Percentiles rank a stretch among this genome's conserved stretches.
Conservation (phyloP, 2,113 vertebrate species). For the Strix uralensis region DNA sequence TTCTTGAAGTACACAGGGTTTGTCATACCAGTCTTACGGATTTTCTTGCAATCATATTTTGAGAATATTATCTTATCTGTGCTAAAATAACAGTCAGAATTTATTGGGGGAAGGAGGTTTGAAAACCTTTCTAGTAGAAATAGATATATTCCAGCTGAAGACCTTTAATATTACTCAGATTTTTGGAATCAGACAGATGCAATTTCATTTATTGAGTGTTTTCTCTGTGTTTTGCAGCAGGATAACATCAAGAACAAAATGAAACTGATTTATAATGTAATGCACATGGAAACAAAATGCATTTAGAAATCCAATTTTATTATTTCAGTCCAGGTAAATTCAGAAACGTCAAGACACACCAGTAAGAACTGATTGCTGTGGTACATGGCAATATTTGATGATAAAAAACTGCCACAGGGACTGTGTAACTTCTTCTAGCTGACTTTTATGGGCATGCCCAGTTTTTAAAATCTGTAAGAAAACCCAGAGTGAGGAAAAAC, state of each 20-base stretch:
- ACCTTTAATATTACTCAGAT: background rate
- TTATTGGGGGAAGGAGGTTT: background rate
- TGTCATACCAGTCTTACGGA: background rate
- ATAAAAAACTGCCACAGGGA: background rate
- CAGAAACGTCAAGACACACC: background rate
- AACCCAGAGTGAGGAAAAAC: background rate
- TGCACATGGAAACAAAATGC: background rate
- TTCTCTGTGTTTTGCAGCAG: conserved; percentile 3
- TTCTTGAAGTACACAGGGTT: background rate
- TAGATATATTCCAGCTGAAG: background rate
- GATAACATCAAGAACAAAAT: background rate
- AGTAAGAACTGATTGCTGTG: background rate
- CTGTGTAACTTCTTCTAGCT: background rate
- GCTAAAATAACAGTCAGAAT: conserved; percentile 21
- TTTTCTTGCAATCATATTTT: background rate
- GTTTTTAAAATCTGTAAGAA: background rate
- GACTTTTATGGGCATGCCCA: background rate
- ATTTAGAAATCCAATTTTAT: background rate
- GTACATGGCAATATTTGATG: background rate
- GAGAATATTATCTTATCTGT: background rate
- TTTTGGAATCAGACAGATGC: background rate
- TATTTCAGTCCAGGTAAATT: background rate
- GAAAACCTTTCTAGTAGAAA: background rate
- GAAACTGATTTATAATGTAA: background rate
- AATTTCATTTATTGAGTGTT: conserved; percentile 28